Percentiles rank a stretch among this genome's conserved stretches.
Evolutionary conservation across 2,113 vertebrate genomes (phyloP).

Genomic region (Percina caprodes): DNA sequence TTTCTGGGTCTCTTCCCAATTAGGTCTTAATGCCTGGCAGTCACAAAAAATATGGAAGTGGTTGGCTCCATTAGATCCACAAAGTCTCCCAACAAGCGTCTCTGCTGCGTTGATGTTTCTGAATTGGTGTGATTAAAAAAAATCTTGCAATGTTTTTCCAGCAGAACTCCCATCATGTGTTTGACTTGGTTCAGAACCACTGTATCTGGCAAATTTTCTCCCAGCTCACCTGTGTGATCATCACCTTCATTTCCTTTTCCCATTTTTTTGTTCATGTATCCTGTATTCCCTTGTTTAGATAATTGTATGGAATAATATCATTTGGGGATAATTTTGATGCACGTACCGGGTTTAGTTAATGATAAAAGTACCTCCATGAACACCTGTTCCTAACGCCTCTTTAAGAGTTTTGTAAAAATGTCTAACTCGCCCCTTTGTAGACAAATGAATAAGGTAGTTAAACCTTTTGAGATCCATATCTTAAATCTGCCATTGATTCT

Average conservation of each 20-base stretch:
- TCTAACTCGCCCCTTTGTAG: background rate
- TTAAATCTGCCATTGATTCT: background rate
- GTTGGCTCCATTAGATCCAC: too few relatives aligned
- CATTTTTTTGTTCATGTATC: background rate
- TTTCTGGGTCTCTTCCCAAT: too few relatives aligned
- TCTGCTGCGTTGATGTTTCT: too few relatives aligned
- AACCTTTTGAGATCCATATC: background rate
- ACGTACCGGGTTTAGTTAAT: background rate
- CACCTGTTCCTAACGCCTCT: background rate
- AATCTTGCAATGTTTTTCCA: background rate
- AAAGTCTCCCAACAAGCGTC: too few relatives aligned
- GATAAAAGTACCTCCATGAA: background rate
- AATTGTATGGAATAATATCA: background rate
- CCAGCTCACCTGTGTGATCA: background rate
- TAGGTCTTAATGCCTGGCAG: too few relatives aligned
- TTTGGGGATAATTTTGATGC: background rate
- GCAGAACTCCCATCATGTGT: background rate
- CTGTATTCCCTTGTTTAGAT: background rate
- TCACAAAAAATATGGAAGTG: too few relatives aligned
- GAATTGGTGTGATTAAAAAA: too few relatives aligned
- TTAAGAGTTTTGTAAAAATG: background rate
- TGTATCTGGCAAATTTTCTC: background rate
- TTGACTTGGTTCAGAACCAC: background rate
- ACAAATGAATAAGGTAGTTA: background rate
- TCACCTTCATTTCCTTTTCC: background rate